Evolutionary conservation across 2,797 vertebrate species (phyloP), one percentile per base, ranked within the genome.

Genomic region (Aulostomus chinensis): DNA sequence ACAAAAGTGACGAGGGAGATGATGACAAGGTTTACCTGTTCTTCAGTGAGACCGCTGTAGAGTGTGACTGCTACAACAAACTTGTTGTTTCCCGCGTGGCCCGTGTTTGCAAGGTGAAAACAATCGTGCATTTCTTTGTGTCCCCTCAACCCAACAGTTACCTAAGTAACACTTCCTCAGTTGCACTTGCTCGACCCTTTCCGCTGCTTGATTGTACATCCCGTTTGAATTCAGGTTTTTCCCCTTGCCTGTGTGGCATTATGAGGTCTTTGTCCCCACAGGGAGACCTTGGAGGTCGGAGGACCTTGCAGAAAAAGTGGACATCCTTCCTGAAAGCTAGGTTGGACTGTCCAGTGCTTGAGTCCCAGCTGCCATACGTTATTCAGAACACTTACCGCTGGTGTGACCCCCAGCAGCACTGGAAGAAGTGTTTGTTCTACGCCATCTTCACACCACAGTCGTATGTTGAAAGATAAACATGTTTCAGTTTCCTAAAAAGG

Each of bases 21-120:
- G 91, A 92, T 12, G 93, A 94, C 63, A 94, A 94, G 73, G 79
- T 94, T 15, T 94, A 93, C 71, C 53, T 94, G 38, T 94, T 94
- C 88, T 94, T 94, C 82, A 93, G 87, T 2, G 92, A 94, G 85
- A 83, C 49, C 0, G 92, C 93, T 1, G 72, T 92, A 60, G 94
- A 94, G 74, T 94, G 84, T 21, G 92, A 95, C 60, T 93, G 88
- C 61, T 91, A 81, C 76, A 88, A 67, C 62, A 92, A 91, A 41
- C 58, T 92, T 41, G 58, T 86, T 30, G 90, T 94, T 15, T 90
- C 93, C 11, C 87, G 93, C 0, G 88, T 95, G 9, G 93, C 93
- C 9, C 90, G 89, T 0, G 87, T 94, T 29, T 94, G 93, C 80
- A 93, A 92, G 89, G 94, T 95, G 45, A 73, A 47, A 9, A 32